Base-by-base conservation (phyloP, 1,140 invertebrate species). In the Pentalonia nigronervosa region DNA sequence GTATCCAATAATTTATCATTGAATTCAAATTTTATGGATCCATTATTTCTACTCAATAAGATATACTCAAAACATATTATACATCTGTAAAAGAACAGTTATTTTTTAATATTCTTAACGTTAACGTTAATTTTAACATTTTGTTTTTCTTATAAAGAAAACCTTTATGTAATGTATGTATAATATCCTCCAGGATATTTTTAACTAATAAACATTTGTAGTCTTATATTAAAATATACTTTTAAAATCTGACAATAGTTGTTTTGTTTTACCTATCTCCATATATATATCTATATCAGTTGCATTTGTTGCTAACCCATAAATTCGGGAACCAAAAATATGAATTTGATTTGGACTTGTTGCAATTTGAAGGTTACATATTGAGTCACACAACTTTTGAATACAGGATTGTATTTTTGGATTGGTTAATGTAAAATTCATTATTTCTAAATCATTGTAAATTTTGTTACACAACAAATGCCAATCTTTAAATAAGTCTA, bases 241-340 rank as follows among this genome's bases (percentile, higher is more conserved):
- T 30, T 67, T 30, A 14, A 41, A 56, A 11, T 76, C n/a, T 76
- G 50, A 53, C 2, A 76, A 76, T 76, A 76, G n/a, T 84, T 41
- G 17, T 17, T 34, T n/a, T 14, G n/a, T 36, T 34, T 34, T 34
- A 92, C 91, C 91, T 25, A 25, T 92, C 9, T 92, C 91, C 20
- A 92, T 84, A 30, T 81, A 92, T 34, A 92, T 1, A 83, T 83
- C 67, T 23, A 92, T 47, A 84, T 92, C 91, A 83, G 76, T 92
- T 2, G 36, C 30, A 14, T 48, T 11, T 48, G 67, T 92, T 23
- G 76, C 76, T 50, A 92, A 23, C 48, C 91, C 91, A 53, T 83
- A 92, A 50, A 50, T 2, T 34, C 76, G 30, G 11, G 91, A 92
- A 25, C 76, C 76, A 53, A 92, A 92, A 34, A 92, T 41, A 25